Percentiles rank a stretch among this genome's conserved stretches.
phyloP scores from a whole-genome alignment of 2,888 invertebrate species.

The Chrysolina haemoptera region DNA sequence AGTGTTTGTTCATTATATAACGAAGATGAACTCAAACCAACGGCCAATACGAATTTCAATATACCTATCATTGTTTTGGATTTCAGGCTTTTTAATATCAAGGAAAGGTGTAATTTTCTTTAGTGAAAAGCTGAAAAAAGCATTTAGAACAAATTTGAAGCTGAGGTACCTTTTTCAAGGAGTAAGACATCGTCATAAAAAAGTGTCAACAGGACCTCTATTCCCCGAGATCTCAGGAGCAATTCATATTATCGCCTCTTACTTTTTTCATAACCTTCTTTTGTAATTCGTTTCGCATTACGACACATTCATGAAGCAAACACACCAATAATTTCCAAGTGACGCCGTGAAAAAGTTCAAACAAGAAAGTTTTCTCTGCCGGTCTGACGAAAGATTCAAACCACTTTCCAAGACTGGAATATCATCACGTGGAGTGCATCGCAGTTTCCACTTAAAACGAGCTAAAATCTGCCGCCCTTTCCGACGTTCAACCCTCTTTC shows the following conservation, averaged over 20 bases:
- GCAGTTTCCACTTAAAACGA: constrained; percentile 66
- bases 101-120: too few relatives aligned
- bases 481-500: constrained; percentile 63
- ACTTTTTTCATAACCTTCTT: neutral
- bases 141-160: too few relatives aligned
- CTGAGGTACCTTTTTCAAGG: too few relatives aligned
- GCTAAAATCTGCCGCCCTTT: constrained; percentile 66
- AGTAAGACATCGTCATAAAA: neutral
- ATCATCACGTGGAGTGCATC: constrained; percentile 66
- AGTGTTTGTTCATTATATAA: too few relatives aligned
- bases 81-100: too few relatives aligned
- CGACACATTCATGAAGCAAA: neutral
- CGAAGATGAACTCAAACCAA: too few relatives aligned
- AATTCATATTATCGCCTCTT: neutral
- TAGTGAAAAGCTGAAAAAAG: too few relatives aligned
- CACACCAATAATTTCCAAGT: neutral
- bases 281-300: neutral
- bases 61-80: too few relatives aligned
- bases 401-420: constrained; percentile 52
- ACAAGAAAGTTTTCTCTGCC: neutral
- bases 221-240: neutral
- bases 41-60: too few relatives aligned
- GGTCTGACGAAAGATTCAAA: constrained; percentile 12
- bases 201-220: neutral
- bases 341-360: neutral